Conservation (phyloP, 2,797 vertebrate species). For the Brachyalestes nurse region DNA sequence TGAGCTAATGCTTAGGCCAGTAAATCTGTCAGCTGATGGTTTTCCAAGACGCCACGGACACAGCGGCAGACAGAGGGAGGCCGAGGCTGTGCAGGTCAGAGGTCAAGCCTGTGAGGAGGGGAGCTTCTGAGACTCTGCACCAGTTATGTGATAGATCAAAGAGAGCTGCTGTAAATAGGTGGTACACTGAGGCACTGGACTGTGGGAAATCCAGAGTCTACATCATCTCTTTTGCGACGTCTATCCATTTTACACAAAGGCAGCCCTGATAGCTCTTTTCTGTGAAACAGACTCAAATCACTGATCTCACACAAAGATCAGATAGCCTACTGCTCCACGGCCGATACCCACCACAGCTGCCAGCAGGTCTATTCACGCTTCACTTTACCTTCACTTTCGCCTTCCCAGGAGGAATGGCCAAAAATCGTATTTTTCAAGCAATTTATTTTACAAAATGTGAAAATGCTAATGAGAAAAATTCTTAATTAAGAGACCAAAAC, state of each 20-base stretch:
- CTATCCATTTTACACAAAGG: constrained; percentile 25
- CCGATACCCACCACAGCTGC: background rate
- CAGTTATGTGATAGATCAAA: constrained; percentile 57
- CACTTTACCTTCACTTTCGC: background rate
- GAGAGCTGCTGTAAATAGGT: constrained; percentile 49
- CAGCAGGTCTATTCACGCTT: background rate
- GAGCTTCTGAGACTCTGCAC: constrained; percentile 44
- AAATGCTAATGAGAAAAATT: too few relatives aligned
- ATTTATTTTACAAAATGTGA: too few relatives aligned
- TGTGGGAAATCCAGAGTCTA: constrained; percentile 39
- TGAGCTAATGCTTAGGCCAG: constrained; percentile 63
- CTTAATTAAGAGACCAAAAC: too few relatives aligned
- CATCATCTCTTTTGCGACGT: constrained; percentile 38
- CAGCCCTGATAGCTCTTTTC: constrained; percentile 30
- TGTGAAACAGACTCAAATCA: constrained; percentile 27
- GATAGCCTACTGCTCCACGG: background rate
- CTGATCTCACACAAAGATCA: constrained; percentile 24
- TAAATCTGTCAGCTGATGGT: constrained; percentile 79
- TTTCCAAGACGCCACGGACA: constrained; percentile 74
- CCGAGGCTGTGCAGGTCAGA: constrained; percentile 59
- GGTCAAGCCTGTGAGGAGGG: constrained; percentile 39
- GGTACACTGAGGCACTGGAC: constrained; percentile 37
- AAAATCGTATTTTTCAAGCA: background rate
- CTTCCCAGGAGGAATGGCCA: background rate
- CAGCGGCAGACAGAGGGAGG: constrained; percentile 68